These are phyloP conservation scores for Musca domestica DNA, from an alignment of 1,140 invertebrate genomes.

Conservation along the genomic window DNA sequence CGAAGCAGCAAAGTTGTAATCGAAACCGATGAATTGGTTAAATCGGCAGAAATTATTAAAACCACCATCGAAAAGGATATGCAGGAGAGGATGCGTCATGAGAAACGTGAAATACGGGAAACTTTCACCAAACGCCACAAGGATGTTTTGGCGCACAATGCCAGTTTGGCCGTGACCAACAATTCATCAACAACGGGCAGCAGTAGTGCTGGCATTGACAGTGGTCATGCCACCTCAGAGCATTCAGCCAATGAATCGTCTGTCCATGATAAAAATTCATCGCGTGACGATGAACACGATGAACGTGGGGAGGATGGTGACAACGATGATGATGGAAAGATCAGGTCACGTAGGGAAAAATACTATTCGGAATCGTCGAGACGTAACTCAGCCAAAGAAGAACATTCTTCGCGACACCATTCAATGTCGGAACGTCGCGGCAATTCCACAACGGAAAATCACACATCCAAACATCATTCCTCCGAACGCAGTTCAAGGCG, in stretches of 20 bases:
- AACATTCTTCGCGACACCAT: not conserved
- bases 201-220: not conserved
- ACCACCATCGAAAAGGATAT: conserved; percentile 45
- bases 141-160: conserved; percentile 18
- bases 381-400: no score
- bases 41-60: conserved; percentile 48
- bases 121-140: conserved; percentile 35
- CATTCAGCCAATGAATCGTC: conserved; percentile 8
- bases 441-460: not conserved
- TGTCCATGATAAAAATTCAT: not conserved
- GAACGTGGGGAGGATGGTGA: not conserved
- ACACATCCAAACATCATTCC: not conserved
- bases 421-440: not conserved
- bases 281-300: not conserved
- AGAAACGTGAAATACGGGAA: conserved; percentile 44
- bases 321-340: not conserved
- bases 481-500: not conserved
- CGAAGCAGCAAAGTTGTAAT: conserved; percentile 32
- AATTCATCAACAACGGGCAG: no score
- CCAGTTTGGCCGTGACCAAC: not conserved
- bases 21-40: conserved; percentile 45
- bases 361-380: no score
- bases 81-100: conserved; percentile 45
- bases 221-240: not conserved
- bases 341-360: not conserved